phyloP scores from a whole-genome alignment of 2,113 vertebrate species.

The Rhea pennata region DNA sequence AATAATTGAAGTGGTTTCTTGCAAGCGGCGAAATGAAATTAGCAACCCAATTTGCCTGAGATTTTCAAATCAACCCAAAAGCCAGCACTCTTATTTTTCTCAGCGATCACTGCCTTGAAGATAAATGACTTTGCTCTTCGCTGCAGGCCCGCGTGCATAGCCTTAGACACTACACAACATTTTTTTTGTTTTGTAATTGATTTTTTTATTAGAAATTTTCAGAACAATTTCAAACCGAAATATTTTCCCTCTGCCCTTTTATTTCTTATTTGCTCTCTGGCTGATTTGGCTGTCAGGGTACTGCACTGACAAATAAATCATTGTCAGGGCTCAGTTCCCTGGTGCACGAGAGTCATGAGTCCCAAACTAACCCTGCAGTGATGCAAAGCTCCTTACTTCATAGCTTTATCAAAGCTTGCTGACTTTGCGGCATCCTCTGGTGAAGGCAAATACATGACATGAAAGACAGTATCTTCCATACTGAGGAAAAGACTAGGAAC shows the following conservation, averaged over 20 bases:
- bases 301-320: constrained; percentile 65
- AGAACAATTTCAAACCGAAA: constrained; percentile 63
- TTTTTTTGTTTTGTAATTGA: constrained; percentile 48
- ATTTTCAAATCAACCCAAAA: neutral
- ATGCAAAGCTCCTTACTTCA: neutral
- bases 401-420: constrained; percentile 1
- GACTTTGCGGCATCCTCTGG: neutral
- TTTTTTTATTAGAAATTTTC: constrained; percentile 68
- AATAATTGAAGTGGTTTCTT: neutral
- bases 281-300: constrained; percentile 49
- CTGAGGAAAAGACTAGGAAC: neutral
- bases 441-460: neutral
- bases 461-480: neutral
- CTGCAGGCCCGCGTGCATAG: neutral
- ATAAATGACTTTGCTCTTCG: constrained; percentile 46
- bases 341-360: neutral
- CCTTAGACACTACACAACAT: neutral
- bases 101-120: constrained; percentile 43
- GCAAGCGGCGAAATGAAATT: constrained; percentile 21
- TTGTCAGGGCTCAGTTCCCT: constrained; percentile 33
- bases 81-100: neutral
- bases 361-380: neutral
- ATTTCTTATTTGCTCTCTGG: constrained; percentile 46
- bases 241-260: constrained; percentile 54
- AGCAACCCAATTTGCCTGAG: constrained; percentile 21